phyloP scores from a whole-genome alignment of 2,113 vertebrate species.

The Pelusios castaneus region DNA sequence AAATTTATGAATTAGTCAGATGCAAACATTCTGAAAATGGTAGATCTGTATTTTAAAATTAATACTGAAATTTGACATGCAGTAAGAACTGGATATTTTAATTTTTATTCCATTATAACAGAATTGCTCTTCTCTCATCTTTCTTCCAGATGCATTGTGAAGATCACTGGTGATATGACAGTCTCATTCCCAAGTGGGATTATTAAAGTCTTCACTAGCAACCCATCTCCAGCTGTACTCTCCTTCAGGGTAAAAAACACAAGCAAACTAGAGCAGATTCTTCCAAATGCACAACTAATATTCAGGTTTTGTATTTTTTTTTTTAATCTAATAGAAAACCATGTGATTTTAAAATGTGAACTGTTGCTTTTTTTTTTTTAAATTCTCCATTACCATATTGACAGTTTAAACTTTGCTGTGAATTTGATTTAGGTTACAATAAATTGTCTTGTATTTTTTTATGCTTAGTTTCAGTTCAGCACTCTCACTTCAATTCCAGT shows the following conservation, averaged over 20 bases:
- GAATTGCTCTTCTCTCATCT: conserved; percentile 36
- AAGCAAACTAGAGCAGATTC: conserved; percentile 91
- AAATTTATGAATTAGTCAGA: not conserved
- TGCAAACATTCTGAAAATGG: not conserved
- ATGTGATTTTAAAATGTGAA: not conserved
- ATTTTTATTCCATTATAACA: not conserved
- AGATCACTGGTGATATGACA: conserved; percentile 98
- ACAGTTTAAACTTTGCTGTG: not conserved
- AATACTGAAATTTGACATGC: not conserved
- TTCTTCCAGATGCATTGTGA: conserved; percentile 90
- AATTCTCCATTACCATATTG: not conserved
- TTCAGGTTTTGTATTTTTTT: conserved; percentile 85
- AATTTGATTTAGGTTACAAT: not conserved
- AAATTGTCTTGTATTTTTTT: not conserved
- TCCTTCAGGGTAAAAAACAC: conserved; percentile 94
- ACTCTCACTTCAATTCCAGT: not conserved
- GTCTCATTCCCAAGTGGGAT: conserved; percentile 96
- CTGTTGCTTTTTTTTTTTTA: not conserved
- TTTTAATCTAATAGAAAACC: conserved; percentile 7
- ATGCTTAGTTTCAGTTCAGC: not conserved
- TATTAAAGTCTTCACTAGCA: conserved; percentile 95
- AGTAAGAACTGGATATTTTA: not conserved
- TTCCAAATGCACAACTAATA: conserved; percentile 93
- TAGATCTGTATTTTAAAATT: conserved; percentile 3
- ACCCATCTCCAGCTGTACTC: conserved; percentile 91